phyloP scores from a whole-genome alignment of 2,113 vertebrate genomes.

The Phrynosoma blainvillii region DNA sequence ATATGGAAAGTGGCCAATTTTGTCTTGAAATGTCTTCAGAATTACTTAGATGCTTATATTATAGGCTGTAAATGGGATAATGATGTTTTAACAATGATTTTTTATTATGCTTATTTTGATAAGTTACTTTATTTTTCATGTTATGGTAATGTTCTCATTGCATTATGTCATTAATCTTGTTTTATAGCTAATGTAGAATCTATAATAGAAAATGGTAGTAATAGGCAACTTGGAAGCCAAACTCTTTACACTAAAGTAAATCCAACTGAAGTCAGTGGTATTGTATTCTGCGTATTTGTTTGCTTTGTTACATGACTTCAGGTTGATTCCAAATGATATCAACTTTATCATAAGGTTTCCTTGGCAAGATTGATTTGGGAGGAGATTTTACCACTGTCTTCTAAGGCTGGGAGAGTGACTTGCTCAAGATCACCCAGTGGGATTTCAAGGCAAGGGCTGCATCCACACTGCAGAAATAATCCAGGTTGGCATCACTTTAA shows the following conservation, averaged over 20 bases:
- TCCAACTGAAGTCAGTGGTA: background rate
- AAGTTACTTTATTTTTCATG: background rate
- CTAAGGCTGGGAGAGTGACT: too few species aligned
- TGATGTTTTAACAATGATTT: background rate
- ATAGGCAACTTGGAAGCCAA: background rate
- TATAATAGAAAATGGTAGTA: background rate
- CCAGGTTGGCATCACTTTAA: too few species aligned
- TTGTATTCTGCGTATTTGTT: background rate
- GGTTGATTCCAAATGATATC: too few species aligned
- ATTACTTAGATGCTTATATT: background rate
- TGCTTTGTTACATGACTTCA: too few species aligned
- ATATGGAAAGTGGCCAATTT: background rate
- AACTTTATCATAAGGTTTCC: too few species aligned
- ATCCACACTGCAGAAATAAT: too few species aligned
- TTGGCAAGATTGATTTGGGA: too few species aligned
- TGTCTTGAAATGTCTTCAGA: background rate
- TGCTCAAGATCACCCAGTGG: too few species aligned
- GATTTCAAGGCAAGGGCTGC: too few species aligned
- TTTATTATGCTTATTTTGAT: background rate
- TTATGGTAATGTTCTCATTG: background rate
- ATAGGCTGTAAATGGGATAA: background rate
- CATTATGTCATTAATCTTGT: background rate
- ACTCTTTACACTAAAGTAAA: background rate
- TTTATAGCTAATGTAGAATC: background rate
- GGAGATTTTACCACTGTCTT: too few species aligned